A percentile compares a stretch with the other conserved stretches of the same genome.
Conservation (phyloP, 2,888 invertebrate species). For the Thyatira batis region DNA sequence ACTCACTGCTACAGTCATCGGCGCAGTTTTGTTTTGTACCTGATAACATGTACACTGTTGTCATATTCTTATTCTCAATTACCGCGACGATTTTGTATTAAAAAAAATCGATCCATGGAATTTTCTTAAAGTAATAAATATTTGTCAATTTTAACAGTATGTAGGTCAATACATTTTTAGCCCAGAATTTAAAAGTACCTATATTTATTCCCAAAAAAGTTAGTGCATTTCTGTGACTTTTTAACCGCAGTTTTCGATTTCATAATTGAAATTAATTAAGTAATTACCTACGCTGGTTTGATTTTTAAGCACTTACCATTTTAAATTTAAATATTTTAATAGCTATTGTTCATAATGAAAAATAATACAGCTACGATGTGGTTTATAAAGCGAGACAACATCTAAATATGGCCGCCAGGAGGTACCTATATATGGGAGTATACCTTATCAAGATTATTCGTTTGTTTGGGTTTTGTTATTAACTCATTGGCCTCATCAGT, state of each 20-base stretch:
- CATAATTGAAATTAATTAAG: too few relatives aligned
- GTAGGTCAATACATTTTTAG: too few relatives aligned
- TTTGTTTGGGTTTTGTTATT: constrained; percentile 3
- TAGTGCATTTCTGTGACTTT: too few relatives aligned
- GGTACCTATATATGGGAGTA: not conserved
- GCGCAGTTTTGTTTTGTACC: constrained; percentile 23
- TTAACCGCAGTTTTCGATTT: too few relatives aligned
- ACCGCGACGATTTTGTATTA: not conserved
- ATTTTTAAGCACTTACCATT: too few relatives aligned
- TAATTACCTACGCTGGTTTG: too few relatives aligned
- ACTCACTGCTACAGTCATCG: constrained; percentile 25
- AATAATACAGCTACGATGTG: not conserved
- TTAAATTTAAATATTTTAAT: too few relatives aligned
- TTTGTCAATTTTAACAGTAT: too few relatives aligned
- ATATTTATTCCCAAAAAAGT: too few relatives aligned
- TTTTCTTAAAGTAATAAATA: too few relatives aligned
- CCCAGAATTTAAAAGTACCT: too few relatives aligned
- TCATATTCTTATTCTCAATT: constrained; percentile 26
- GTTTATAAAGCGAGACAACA: not conserved
- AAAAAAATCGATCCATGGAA: not conserved
- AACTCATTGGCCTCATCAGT: not conserved
- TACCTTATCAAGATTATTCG: not conserved
- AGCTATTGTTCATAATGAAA: not conserved
- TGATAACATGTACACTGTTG: constrained; percentile 32
- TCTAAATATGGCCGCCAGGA: not conserved